Base-by-base conservation (phyloP, 2,888 invertebrate genomes). In the Nephrotoma flavescens region DNA sequence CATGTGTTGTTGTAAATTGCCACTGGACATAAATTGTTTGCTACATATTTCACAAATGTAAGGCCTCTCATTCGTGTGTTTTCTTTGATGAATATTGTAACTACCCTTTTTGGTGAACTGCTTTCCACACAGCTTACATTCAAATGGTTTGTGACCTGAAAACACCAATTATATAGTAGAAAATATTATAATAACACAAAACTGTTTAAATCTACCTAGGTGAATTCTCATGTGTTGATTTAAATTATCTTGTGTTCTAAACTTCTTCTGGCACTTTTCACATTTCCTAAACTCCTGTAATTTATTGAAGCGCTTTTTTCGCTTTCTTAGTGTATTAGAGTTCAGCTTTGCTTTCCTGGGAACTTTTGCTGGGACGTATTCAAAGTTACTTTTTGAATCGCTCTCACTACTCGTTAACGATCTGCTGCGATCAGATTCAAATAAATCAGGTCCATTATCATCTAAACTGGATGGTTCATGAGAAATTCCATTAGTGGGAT, bases 1-100 rank as follows among this genome's bases (percentile, higher is more conserved):
- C 71, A 71, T 71, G 71, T 71, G 71, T 71, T 71, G 71, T 31
- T 71, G 71, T 31, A 71, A 71, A 71, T 71, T 71, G 9, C 71
- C 71, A 11, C 71, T 71, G 31, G 71, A 71, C 71, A 71, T 84
- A 84, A 84, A 84, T 15, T 84, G 41, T 42, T 84, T 84, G 5
- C 84, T 84, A 84, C 84, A 84, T 42, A 84, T 84, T 42, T 84
- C 84, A 84, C 84, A 84, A n/a, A 42, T 84, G n/a, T 84, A 84
- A 42, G 84, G 84, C 84, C 42, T 84, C 15, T 84, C 84, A 42
- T 71, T 71, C 31, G 71, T 71, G 31, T 71, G 71, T 31, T 71
- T 71, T 31, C 71, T 71, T 71, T 71, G 71, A 71, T 71, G 71
- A 4, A 71, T 71, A 31, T 71, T 71, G 11, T 71, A 71, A 71